phyloP scores from a whole-genome alignment of 1,140 invertebrate species.

The Vanessa atalanta region DNA sequence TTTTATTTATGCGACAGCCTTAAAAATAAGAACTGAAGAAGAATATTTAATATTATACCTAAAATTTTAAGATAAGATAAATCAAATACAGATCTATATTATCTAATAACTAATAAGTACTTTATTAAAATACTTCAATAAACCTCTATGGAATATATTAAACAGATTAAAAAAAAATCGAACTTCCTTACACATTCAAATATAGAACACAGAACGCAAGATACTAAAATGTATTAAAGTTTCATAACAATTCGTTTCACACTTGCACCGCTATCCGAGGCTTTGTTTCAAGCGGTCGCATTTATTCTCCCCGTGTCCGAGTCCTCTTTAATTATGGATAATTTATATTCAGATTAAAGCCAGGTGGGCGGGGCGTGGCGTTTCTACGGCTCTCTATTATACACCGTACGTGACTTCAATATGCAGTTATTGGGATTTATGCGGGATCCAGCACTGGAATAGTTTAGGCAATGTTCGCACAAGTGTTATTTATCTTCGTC shows the following conservation, averaged over 20 bases:
- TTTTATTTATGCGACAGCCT: too few relatives aligned
- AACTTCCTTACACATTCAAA: not conserved
- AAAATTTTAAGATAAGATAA: too few relatives aligned
- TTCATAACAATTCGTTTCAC: constrained; percentile 18
- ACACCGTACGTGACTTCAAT: constrained; percentile 65
- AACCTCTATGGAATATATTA: too few relatives aligned
- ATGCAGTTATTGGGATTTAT: constrained; percentile 65
- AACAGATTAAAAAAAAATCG: not conserved
- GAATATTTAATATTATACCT: too few relatives aligned
- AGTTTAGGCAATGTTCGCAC: constrained; percentile 41
- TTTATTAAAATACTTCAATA: too few relatives aligned
- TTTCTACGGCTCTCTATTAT: constrained; percentile 60
- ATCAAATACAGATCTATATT: too few relatives aligned
- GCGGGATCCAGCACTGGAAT: constrained; percentile 37
- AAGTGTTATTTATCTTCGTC: constrained; percentile 31
- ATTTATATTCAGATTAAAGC: constrained; percentile 79
- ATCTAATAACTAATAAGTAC: too few relatives aligned
- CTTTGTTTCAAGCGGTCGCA: constrained; percentile 76
- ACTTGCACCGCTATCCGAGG: constrained; percentile 42
- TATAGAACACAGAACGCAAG: not conserved
- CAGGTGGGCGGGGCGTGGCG: constrained; percentile 57
- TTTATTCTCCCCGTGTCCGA: constrained; percentile 76
- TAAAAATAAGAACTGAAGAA: too few relatives aligned
- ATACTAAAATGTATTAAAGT: constrained; percentile 6
- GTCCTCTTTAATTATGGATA: constrained; percentile 79